These are phyloP conservation scores for Apistogramma diplotaenia DNA, from an alignment of 2,113 vertebrate species.

Conservation along the genomic window DNA sequence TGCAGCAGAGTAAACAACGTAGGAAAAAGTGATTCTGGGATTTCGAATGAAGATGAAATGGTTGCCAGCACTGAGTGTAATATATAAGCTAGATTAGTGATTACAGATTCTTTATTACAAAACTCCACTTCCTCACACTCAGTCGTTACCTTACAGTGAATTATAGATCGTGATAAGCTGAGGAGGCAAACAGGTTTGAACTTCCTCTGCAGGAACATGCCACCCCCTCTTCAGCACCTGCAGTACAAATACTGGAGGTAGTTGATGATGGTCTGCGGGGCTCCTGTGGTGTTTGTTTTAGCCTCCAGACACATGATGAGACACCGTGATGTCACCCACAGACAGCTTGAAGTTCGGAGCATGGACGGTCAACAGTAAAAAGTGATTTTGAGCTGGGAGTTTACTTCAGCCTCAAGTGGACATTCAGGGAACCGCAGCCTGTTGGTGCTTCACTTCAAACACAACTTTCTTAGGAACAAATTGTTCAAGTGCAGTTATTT, in stretches of 20 bases:
- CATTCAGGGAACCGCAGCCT: not conserved
- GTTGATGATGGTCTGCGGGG: conserved; percentile 18
- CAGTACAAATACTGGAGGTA: not conserved
- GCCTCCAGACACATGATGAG: not conserved
- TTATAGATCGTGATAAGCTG: not conserved
- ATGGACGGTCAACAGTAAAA: too few relatives aligned
- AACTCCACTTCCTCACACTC: not conserved
- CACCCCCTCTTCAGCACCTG: not conserved
- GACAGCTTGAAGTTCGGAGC: not conserved
- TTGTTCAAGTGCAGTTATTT: not conserved
- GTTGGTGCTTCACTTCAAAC: not conserved
- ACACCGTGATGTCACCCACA: not conserved
- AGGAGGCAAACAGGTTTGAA: not conserved
- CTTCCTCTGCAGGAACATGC: not conserved
- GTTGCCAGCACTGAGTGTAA: not conserved
- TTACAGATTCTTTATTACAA: not conserved
- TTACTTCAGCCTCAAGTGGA: not conserved
- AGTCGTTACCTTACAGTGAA: not conserved
- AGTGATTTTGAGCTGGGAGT: not conserved
- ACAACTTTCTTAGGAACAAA: not conserved
- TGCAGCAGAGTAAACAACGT: not conserved
- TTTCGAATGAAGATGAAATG: not conserved
- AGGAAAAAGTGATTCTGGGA: not conserved
- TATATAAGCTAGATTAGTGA: not conserved
- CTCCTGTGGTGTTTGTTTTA: conserved; percentile 18